These are phyloP conservation scores for Marcusenius ussheri DNA, from an alignment of 2,113 vertebrate species.

Conservation along the genomic window DNA sequence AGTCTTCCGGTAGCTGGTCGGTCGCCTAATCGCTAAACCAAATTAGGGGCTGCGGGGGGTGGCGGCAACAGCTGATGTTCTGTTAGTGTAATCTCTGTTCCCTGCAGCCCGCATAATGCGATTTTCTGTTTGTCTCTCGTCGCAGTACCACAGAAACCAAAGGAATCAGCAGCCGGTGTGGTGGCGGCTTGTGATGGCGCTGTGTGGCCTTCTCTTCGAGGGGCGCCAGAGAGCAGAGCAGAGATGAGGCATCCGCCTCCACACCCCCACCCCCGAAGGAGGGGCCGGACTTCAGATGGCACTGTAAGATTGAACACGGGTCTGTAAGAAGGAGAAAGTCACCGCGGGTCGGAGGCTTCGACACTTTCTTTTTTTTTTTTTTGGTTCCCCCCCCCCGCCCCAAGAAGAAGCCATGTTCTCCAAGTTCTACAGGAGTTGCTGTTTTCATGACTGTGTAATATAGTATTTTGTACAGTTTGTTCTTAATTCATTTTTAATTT, in stretches of 20 bases:
- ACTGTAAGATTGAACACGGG: conserved; percentile 63
- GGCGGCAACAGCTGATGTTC: neutral
- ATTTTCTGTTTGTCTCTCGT: conserved; percentile 25
- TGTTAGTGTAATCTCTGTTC: neutral
- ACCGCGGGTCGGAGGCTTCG: conserved; percentile 62
- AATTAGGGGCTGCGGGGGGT: neutral
- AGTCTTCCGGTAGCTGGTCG: neutral
- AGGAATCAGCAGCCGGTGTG: conserved; percentile 60
- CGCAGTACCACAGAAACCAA: conserved; percentile 67
- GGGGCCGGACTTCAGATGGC: conserved; percentile 53
- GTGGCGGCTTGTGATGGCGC: conserved; percentile 56
- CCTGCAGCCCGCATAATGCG: neutral
- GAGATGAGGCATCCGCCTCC: conserved; percentile 49
- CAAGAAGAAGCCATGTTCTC: conserved; percentile 63
- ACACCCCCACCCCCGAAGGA: conserved; percentile 31
- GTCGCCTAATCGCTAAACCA: neutral
- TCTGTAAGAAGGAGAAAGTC: conserved; percentile 48
- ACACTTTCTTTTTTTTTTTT: conserved; percentile 39
- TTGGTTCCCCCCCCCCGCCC: conserved; percentile 25
- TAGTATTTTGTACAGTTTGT: conserved; percentile 65
- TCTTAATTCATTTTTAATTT: conserved; percentile 35
- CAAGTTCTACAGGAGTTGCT: conserved; percentile 52
- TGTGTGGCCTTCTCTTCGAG: conserved; percentile 58
- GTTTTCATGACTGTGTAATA: conserved; percentile 54
- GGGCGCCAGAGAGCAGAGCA: conserved; percentile 45